A percentile compares a stretch with the other conserved stretches of the same genome.
phyloP scores from a whole-genome alignment of 2,797 vertebrate species.

The Mergus octosetaceus region DNA sequence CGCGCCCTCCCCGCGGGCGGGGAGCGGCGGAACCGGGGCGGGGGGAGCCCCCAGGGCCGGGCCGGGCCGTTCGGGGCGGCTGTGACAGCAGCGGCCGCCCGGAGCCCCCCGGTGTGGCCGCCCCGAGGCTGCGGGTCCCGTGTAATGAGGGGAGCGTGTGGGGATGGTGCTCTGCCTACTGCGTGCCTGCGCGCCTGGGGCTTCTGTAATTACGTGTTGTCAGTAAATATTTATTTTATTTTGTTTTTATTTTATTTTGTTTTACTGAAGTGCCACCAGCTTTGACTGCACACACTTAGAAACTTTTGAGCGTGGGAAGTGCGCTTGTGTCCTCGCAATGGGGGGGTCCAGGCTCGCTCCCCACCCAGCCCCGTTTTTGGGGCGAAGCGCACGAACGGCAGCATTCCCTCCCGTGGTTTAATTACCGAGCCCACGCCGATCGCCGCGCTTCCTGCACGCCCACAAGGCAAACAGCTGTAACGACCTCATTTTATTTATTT shows the following conservation, averaged over 20 bases:
- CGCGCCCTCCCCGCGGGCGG: too few relatives aligned
- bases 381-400: neutral
- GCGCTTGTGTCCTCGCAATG: neutral
- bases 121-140: too few relatives aligned
- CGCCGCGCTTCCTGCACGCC: fast-evolving
- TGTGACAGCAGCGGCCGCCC: neutral
- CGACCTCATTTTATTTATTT: too few relatives aligned
- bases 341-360: too few relatives aligned
- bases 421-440: neutral
- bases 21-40: too few relatives aligned
- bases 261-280: neutral
- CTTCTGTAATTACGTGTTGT: neutral
- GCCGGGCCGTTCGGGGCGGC: neutral
- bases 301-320: neutral
- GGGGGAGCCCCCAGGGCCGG: too few relatives aligned
- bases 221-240: neutral
- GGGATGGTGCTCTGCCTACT: neutral
- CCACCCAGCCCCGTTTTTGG: neutral
- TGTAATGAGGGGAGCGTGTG: too few relatives aligned
- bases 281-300: neutral
- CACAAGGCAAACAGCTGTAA: neutral
- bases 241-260: neutral
- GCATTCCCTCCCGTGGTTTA: neutral
- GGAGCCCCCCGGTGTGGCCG: neutral
- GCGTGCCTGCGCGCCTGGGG: neutral